Conservation (phyloP, 2,113 vertebrate genomes). For the Xyrauchen texanus region DNA sequence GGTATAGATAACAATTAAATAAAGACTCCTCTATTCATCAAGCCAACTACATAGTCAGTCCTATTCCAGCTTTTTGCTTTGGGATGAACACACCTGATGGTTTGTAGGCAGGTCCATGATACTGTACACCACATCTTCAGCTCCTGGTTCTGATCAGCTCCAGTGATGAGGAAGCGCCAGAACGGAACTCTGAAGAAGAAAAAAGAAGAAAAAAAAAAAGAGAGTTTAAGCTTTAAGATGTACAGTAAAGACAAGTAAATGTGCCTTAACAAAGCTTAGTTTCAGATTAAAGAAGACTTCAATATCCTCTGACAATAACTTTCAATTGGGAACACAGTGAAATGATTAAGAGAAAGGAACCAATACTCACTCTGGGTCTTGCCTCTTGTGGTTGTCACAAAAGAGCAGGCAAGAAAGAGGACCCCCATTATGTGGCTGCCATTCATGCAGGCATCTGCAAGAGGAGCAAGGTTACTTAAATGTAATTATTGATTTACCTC, state of each 20-base stretch:
- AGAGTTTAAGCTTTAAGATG: not conserved
- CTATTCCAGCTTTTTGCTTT: not conserved
- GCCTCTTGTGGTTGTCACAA: constrained; percentile 98
- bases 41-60: not conserved
- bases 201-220: too few relatives aligned
- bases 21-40: too few relatives aligned
- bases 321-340: not conserved
- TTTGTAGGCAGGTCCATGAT: constrained; percentile 96
- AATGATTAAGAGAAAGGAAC: not conserved
- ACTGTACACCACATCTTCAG: constrained; percentile 99
- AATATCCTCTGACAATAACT: not conserved
- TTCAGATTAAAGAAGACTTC: too few relatives aligned
- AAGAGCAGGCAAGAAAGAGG: constrained; percentile 96
- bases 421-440: constrained; percentile 88
- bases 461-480: not conserved
- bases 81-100: constrained; percentile 77
- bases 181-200: constrained; percentile 84
- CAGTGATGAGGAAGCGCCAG: constrained; percentile 97
- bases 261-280: not conserved
- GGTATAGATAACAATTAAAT: too few relatives aligned
- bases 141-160: constrained; percentile 94
- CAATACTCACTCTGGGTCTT: constrained; percentile 93
- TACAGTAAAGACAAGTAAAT: not conserved
- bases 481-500: too few relatives aligned
- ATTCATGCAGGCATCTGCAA: constrained; percentile 91